A percentile compares a stretch with the other conserved stretches of the same genome.
Evolutionary conservation across 2,888 invertebrate genomes (phyloP).

Genomic region (Hydraecia micacea): DNA sequence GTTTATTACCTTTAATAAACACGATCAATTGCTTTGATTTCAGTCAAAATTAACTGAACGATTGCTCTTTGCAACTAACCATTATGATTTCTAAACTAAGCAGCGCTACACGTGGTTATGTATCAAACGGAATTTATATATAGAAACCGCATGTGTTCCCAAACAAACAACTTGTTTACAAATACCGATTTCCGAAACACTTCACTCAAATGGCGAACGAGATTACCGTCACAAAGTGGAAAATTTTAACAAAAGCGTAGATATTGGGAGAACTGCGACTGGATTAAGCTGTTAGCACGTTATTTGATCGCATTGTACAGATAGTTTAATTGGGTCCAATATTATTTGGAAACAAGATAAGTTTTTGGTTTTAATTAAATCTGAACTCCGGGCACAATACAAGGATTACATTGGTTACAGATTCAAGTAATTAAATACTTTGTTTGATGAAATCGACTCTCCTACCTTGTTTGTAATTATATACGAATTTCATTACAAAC

Average conservation of each 20-base stretch:
- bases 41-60: not conserved
- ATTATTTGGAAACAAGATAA: conserved; percentile 43
- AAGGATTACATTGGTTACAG: conserved; percentile 9
- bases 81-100: not conserved
- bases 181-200: conserved; percentile 25
- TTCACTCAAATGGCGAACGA: conserved; percentile 22
- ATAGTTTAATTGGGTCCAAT: conserved; percentile 49
- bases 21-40: not conserved
- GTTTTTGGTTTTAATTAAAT: conserved; percentile 56
- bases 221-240: conserved; percentile 19
- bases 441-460: not conserved
- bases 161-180: conserved; percentile 30
- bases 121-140: conserved; percentile 28
- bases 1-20: not conserved
- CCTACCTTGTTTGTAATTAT: not conserved
- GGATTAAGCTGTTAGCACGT: conserved; percentile 32
- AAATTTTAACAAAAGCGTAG: conserved; percentile 39
- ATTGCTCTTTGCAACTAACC: not conserved
- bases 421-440: conserved; percentile 13
- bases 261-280: conserved; percentile 6
- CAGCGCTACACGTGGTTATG: not conserved
- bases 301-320: conserved; percentile 41
- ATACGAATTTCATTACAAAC: not conserved
- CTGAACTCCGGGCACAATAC: conserved; percentile 6
- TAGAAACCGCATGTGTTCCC: conserved; percentile 12